Conservation (phyloP, 2,888 invertebrate species). For the Drosophila mimetica region DNA sequence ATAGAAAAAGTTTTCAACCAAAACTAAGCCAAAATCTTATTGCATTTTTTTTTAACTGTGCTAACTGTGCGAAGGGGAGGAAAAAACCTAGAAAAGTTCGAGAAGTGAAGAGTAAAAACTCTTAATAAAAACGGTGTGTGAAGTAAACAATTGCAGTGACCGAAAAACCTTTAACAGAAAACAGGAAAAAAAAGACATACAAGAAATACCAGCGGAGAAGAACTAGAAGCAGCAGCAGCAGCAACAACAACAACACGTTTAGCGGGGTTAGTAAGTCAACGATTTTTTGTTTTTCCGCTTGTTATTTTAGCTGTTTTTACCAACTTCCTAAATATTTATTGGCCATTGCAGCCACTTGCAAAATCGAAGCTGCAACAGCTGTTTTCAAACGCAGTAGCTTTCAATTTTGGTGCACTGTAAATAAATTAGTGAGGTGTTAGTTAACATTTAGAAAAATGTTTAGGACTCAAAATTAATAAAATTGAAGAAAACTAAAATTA, state of each 20-base stretch:
- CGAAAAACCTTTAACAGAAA: slow-evolving; percentile 19
- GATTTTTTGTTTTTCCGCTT: slow-evolving; percentile 9
- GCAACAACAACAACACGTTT: slow-evolving; percentile 6
- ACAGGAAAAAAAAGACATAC: neutral
- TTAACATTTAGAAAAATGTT: no score
- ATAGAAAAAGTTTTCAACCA: no score
- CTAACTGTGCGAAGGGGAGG: slow-evolving; percentile 14
- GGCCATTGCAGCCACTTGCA: slow-evolving; percentile 10
- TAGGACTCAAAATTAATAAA: no score
- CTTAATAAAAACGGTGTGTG: slow-evolving; percentile 7
- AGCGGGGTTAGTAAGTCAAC: slow-evolving; percentile 41
- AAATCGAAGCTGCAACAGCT: slow-evolving; percentile 50
- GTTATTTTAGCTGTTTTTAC: slow-evolving; percentile 3
- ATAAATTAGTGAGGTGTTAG: no score
- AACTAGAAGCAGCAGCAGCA: neutral
- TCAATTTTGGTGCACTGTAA: slow-evolving; percentile 16
- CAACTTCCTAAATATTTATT: slow-evolving; percentile 3
- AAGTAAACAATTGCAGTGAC: slow-evolving; percentile 25
- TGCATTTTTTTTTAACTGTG: slow-evolving; percentile 21
- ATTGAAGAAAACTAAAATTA: no score
- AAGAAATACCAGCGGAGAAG: slow-evolving; percentile 1
- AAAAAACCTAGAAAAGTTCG: neutral
- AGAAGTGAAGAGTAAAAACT: slow-evolving; percentile 9
- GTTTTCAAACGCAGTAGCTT: slow-evolving; percentile 52
- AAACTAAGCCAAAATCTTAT: slow-evolving; percentile 2